Evolutionary conservation across 2,113 vertebrate species (phyloP).

Genomic region (Formicarius rufipectus): DNA sequence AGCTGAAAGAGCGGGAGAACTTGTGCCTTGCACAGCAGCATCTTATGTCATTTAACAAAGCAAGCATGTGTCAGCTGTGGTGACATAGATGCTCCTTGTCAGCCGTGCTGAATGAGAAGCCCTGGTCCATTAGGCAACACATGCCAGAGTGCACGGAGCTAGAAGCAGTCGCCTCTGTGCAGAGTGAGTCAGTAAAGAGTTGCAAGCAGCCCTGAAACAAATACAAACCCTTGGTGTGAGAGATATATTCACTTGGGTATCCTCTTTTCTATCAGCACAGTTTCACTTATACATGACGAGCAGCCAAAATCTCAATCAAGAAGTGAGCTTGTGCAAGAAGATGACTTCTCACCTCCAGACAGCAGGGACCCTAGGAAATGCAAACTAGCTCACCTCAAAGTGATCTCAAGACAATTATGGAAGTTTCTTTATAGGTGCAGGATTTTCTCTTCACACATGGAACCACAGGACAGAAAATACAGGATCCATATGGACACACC

Average conservation of each 20-base stretch:
- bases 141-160: not conserved
- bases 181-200: not conserved
- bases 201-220: not conserved
- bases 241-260: not conserved
- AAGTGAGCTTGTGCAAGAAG: not conserved
- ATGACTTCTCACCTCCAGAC: not conserved
- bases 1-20: not conserved
- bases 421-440: not conserved
- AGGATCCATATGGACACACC: accelerated
- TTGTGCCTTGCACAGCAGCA: constrained; percentile 61
- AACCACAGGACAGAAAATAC: not conserved
- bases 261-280: not conserved
- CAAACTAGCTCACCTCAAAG: not conserved
- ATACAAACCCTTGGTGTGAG: not conserved
- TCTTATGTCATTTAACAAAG: constrained; percentile 62
- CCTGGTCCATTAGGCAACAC: constrained; percentile 27
- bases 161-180: not conserved
- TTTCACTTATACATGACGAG: accelerated
- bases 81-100: constrained; percentile 60
- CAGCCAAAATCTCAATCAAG: not conserved
- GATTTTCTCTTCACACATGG: not conserved
- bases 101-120: constrained; percentile 20
- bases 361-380: not conserved
- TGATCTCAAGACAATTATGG: not conserved
- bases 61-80: constrained; percentile 25